Evolutionary conservation across 2,888 invertebrate genomes (phyloP), one percentile per base, ranked within the genome.

Genomic region (Drosophila acutilabella): DNA sequence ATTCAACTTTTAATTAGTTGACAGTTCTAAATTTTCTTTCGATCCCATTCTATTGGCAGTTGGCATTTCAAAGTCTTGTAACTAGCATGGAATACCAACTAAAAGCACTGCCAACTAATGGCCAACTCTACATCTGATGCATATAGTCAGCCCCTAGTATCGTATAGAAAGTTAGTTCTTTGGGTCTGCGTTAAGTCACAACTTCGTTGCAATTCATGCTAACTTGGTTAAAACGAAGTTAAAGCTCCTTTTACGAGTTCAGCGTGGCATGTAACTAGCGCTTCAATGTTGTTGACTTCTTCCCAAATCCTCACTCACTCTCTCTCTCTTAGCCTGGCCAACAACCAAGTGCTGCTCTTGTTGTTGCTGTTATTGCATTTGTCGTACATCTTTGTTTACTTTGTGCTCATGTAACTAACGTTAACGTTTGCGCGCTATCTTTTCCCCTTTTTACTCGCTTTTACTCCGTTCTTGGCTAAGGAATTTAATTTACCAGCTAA

Each of bases 361-460:
- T 44, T 53, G 54, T 42, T 51, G 54, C 60, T 76, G 56, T 61
- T 71, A 44, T 71, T 66, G 77, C 74, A 81, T 85, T 85, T 75
- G 80, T 68, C 65, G 81, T 57, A 78, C 88, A 81, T 84, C 81
- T 81, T 88, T 82, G 88, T 88, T 88, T 81, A 88, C 74, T 79
- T 81, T 66, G 69, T 71, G 69, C 79, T 71, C 67, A 73, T 81
- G 81, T 81, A 76, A 71, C 80, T 70, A 78, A 73, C 80, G 65
- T 60, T 59, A 67, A 69, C 76, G 38, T 60, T 69, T 64, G 38
- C 56, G 45, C 26, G 33, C n/a, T 44, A 30, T 18, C 30, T 30
- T 54, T 11, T 8, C 14, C 40, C 18, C 30, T 41, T 20, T 8
- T 5, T n/a, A n/a, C n/a, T n/a, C 18, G 26, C 3, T 20, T 42